These are phyloP conservation scores for Autographa pulchrina DNA, from an alignment of 2,888 invertebrate species.

Conservation along the genomic window DNA sequence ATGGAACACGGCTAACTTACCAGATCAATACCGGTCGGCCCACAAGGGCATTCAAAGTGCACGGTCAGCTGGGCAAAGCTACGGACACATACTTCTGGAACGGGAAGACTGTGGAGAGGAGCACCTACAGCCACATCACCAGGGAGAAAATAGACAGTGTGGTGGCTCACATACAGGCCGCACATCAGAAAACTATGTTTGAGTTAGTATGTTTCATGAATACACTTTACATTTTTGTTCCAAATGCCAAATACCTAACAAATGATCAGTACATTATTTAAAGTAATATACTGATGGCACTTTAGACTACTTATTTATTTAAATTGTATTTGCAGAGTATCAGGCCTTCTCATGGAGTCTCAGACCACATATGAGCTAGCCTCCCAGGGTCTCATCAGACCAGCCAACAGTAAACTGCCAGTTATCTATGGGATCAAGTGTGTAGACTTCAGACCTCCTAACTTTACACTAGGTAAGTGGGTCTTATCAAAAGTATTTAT, in stretches of 20 bases:
- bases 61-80: slow-evolving; percentile 93
- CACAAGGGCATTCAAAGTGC: slow-evolving; percentile 92
- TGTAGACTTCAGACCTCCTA: slow-evolving; percentile 94
- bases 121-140: slow-evolving; percentile 92
- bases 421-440: slow-evolving; percentile 96
- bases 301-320: too few relatives aligned
- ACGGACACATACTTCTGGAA: slow-evolving; percentile 93
- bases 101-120: slow-evolving; percentile 92
- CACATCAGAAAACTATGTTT: slow-evolving; percentile 96
- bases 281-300: too few relatives aligned
- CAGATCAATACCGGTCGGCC: slow-evolving; percentile 90
- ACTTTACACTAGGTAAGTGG: slow-evolving; percentile 93
- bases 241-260: too few relatives aligned
- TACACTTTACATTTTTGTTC: too few relatives aligned
- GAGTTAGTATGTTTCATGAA: too few relatives aligned
- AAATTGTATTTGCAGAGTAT: slow-evolving; percentile 83
- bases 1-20: slow-evolving; percentile 89
- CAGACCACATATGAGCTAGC: slow-evolving; percentile 97
- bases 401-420: slow-evolving; percentile 91
- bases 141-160: slow-evolving; percentile 92
- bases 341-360: slow-evolving; percentile 95
- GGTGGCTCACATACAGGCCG: slow-evolving; percentile 94
- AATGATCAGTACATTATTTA: too few relatives aligned
- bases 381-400: slow-evolving; percentile 94
- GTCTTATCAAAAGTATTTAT: background rate